Base-by-base conservation (phyloP, 2,113 vertebrate species). In the Epinephelus cyanopodus region DNA sequence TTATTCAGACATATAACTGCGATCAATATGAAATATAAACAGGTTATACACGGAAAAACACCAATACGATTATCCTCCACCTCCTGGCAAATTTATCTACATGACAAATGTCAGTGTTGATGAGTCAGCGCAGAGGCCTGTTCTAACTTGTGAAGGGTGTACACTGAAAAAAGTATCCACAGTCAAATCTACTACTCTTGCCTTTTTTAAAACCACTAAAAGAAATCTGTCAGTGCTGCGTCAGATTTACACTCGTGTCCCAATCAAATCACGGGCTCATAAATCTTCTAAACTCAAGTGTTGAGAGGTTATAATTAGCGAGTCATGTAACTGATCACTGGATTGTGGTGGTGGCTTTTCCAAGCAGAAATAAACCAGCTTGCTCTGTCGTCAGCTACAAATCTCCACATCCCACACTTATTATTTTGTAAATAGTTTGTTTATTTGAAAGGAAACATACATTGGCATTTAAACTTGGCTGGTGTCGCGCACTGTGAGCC, bases 121-220 rank as follows among this genome's bases (percentile, higher is more conserved):
- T 88, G 91, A 93, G 74, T 90, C 85, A 90, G 70, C 42, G 33
- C 58, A 57, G 56, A 67, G 4, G 82, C 85, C 37, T 92, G 89
- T 85, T 81, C 63, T 25, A 79, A 84, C 91, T 81, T 77, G 90
- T 76, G n/a, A 63, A 42, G 79, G 81, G 69, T 17, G 19, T 3
- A 27, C 47, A 47, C 62, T 79, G 4, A 12, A 74, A 60, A 74
- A 83, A 33, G 17, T 37, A 68, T 48, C 19, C 58, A 74, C 11
- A 56, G 39, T 69, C 29, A 83, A 62, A 75, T 66, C 29, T 6
- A 42, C 10, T 2, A 29, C 18, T 15, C 14, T 45, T 57, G 10
- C 27, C 8, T 37, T 45, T 45, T 60, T 47, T 11, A n/a, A 68
- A 67, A 48, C 4, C 19, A 21, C 39, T 6, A 4, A 10, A 66